A percentile compares a stretch with the other conserved stretches of the same genome.
These are phyloP conservation scores for Odontocerum albicorne DNA, from an alignment of 2,888 invertebrate species.

Conservation along the genomic window DNA sequence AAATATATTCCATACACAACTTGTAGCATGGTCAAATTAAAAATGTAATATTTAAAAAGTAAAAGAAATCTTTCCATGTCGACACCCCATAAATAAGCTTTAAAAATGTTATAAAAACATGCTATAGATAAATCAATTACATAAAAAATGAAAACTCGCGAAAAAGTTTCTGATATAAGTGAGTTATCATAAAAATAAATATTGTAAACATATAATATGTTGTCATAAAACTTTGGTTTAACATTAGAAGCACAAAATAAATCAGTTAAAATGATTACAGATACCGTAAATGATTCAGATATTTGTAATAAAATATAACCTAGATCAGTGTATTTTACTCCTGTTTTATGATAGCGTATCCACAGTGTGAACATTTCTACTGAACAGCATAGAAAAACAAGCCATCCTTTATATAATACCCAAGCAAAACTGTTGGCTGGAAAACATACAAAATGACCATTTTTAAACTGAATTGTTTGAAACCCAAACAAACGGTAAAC, in stretches of 20 bases:
- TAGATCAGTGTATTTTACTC: neutral
- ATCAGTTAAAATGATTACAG: neutral
- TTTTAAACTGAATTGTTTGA: neutral
- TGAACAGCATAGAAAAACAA: neutral
- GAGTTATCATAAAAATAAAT: neutral
- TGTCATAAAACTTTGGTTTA: no score
- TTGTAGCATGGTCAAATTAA: neutral
- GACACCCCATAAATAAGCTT: neutral
- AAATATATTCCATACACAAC: neutral
- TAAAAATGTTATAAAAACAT: neutral
- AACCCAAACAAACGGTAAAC: conserved; percentile 4
- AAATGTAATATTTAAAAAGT: neutral
- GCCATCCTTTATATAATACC: neutral
- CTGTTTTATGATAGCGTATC: neutral
- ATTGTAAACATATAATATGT: no score
- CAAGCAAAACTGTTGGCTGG: no score
- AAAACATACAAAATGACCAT: neutral
- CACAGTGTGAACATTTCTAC: neutral
- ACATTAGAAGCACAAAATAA: no score
- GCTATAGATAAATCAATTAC: neutral
- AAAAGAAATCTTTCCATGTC: neutral
- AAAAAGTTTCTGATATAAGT: neutral
- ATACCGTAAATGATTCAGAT: neutral
- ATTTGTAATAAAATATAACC: neutral
- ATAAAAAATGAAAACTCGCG: neutral